Percentiles rank a stretch among this genome's conserved stretches.
Evolutionary conservation across 2,113 vertebrate genomes (phyloP).

Genomic region (Atherinomorus stipes): DNA sequence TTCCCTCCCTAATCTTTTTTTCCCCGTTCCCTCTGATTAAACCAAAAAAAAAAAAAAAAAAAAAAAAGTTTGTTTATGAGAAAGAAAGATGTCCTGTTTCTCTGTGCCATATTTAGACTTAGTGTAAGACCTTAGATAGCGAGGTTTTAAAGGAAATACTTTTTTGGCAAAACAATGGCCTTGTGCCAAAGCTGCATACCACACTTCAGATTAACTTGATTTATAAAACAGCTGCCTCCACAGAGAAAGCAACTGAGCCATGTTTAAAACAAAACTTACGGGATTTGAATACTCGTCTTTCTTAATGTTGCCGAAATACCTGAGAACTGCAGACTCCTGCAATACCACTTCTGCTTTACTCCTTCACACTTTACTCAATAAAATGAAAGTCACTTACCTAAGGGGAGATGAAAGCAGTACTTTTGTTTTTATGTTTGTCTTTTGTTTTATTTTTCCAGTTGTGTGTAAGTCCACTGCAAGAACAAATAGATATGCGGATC

Average conservation of each 20-base stretch:
- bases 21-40: too few species aligned
- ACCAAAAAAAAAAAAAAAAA: background rate
- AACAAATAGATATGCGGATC: background rate
- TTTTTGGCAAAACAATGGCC: constrained; percentile 25
- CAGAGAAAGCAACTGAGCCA: background rate
- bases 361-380: background rate
- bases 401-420: background rate
- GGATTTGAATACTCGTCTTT: background rate
- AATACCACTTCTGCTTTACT: background rate
- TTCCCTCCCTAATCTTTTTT: background rate
- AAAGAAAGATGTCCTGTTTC: background rate
- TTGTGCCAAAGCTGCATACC: constrained; percentile 5
- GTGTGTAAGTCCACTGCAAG: background rate
- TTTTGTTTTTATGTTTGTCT: too few species aligned
- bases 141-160: constrained; percentile 32
- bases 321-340: background rate
- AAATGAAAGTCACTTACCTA: background rate
- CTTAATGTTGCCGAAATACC: background rate
- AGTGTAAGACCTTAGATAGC: constrained; percentile 4
- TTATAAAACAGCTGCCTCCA: background rate
- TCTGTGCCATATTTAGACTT: constrained; percentile 37
- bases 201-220: background rate
- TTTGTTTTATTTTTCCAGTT: background rate
- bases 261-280: background rate
- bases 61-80: constrained; percentile 5